Conservation (phyloP, 2,113 vertebrate genomes). For the Pseudopipra pipra region DNA sequence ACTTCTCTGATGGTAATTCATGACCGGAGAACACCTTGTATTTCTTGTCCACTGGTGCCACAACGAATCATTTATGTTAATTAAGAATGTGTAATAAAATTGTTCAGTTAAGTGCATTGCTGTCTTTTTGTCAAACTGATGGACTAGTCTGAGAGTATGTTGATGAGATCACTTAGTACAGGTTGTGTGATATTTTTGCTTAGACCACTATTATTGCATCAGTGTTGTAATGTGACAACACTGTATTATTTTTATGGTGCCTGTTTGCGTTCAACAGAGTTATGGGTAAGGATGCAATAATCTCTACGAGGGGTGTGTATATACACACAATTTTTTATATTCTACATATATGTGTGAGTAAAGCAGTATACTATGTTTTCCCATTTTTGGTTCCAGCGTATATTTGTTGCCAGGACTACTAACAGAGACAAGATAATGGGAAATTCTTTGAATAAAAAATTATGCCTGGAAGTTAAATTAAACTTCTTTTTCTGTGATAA, state of each 20-base stretch:
- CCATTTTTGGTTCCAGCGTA: not conserved
- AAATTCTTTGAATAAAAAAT: not conserved
- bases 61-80: not conserved
- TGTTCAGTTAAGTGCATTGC: not conserved
- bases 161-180: not conserved
- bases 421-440: not conserved
- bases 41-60: not conserved
- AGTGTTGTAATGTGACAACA: not conserved
- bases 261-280: not conserved
- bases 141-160: not conserved
- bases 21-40: not conserved
- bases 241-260: not conserved
- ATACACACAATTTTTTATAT: not conserved
- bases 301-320: not conserved
- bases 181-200: not conserved
- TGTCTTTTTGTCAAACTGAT: not conserved
- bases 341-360: not conserved
- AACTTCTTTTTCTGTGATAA: not conserved
- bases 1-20: not conserved
- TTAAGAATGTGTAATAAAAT: not conserved
- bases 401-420: not conserved
- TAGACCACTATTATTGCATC: not conserved
- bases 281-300: not conserved
- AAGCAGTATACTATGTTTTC: not conserved
- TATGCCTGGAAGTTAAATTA: not conserved